Percentiles rank a stretch among this genome's conserved stretches.
These are phyloP conservation scores for Trichomalopsis sarcophagae DNA, from an alignment of 1,140 invertebrate genomes.

Conservation along the genomic window DNA sequence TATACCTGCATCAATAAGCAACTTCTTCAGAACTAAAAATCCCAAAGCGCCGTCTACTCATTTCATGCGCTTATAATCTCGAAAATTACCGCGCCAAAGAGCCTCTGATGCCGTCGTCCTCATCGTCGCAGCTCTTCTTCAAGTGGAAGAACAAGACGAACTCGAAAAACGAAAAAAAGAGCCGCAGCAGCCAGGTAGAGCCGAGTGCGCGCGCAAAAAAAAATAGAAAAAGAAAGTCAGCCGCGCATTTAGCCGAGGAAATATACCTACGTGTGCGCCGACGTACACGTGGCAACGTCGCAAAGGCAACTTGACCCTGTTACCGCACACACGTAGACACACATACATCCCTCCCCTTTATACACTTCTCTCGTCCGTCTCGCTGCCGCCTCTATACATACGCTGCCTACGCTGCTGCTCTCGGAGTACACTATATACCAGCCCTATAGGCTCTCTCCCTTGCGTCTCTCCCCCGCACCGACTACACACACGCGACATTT, in stretches of 20 bases:
- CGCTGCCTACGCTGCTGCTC: background rate
- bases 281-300: slow-evolving; percentile 55
- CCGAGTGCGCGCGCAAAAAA: background rate
- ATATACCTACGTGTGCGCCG: background rate
- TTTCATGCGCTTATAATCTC: background rate
- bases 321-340: slow-evolving; percentile 22
- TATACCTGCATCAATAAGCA: too few species aligned
- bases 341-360: background rate
- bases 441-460: background rate
- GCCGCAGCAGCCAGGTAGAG: too few species aligned
- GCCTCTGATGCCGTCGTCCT: background rate
- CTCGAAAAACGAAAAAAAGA: slow-evolving; percentile 1
- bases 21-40: too few species aligned
- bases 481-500: background rate
- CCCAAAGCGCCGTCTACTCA: too few species aligned
- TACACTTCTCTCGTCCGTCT: slow-evolving; percentile 16
- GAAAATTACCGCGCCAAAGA: slow-evolving; percentile 4
- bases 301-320: slow-evolving; percentile 59
- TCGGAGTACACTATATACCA: background rate
- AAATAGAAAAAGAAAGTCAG: slow-evolving; percentile 12
- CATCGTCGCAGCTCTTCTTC: background rate
- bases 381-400: background rate
- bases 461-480: background rate
- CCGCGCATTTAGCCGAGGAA: slow-evolving; percentile 2
- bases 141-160: background rate